Base-by-base conservation (phyloP, 2,888 invertebrate species). In the Erebia aethiops region DNA sequence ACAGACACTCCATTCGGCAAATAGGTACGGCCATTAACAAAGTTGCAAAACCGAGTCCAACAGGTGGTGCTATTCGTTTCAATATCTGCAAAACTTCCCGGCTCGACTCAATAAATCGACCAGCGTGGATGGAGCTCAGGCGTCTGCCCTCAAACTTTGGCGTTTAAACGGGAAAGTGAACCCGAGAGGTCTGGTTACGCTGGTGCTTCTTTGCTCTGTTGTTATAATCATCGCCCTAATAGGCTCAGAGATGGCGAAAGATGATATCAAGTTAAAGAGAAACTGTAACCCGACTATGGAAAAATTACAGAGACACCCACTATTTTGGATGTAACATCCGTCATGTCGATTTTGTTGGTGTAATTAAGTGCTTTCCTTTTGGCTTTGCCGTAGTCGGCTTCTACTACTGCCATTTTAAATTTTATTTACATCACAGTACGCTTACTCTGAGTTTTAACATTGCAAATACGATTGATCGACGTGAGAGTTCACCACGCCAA, bases 31-130 rank as follows among this genome's bases (percentile, higher is more conserved):
- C 89, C 85, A 90, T 92, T 92, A 92, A 87, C 88, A 81, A 89
- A 90, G 86, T 91, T 89, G 86, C 87, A 82, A 85, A 69, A 84
- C 83, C 79, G 83, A 79, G 82, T 79, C 87, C 92, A 92, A 92
- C 92, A 92, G 91, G 92, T 92, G 90, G 87, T 85, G 85, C 87
- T 85, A 90, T 91, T 91, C 91, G 88, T 92, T 92, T 92, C 92
- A 92, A 92, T 92, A 92, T 90, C 90, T 88, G 86, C 91, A 88
- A 91, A 92, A 92, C 88, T 92, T 92, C 87, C 88, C 85, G 86
- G 86, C 86, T 86, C 87, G 85, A 87, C 90, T 89, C 89, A 85
- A 89, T 87, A 90, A 90, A 90, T 84, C 88, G 91, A 82, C 92
- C 91, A 89, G 62, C 77, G 76, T 78, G 76, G 81, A 71, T 72